These are phyloP conservation scores for Eupithecia subumbrata DNA, from an alignment of 2,888 invertebrate genomes.

Conservation along the genomic window DNA sequence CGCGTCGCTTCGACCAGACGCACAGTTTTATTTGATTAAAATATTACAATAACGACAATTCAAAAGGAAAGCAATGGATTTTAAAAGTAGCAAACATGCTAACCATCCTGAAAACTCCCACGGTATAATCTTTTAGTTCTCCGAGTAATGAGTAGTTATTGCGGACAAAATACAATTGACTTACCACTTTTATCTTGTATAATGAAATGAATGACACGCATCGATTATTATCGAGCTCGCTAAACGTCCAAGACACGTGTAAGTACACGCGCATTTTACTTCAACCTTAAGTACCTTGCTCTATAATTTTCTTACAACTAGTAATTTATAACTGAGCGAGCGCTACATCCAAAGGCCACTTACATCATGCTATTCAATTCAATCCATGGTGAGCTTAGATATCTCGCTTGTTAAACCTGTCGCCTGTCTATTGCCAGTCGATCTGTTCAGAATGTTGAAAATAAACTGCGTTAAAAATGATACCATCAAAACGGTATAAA, in stretches of 20 bases:
- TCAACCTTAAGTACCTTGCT: constrained; percentile 22
- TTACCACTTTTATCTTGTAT: constrained; percentile 43
- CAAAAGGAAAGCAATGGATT: constrained; percentile 29
- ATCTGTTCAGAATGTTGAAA: constrained; percentile 40
- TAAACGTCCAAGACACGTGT: constrained; percentile 50
- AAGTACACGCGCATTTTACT: constrained; percentile 38
- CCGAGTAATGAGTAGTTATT: constrained; percentile 45
- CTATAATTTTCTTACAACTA: constrained; percentile 41
- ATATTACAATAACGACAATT: background rate
- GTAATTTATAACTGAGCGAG: constrained; percentile 35
- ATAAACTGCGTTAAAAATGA: constrained; percentile 40
- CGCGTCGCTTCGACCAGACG: too few relatives aligned
- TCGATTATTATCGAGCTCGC: constrained; percentile 49
- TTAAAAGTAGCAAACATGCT: constrained; percentile 7
- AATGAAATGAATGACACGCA: constrained; percentile 57
- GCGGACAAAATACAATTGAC: constrained; percentile 52
- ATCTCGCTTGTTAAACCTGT: constrained; percentile 33
- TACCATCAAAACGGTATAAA: constrained; percentile 49
- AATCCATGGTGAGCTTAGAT: constrained; percentile 25
- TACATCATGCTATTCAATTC: constrained; percentile 30
- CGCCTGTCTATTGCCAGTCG: constrained; percentile 27
- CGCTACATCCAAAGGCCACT: constrained; percentile 29
- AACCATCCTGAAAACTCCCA: constrained; percentile 49
- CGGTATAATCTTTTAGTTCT: constrained; percentile 49
- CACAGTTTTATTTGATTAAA: background rate